Percentiles rank a stretch among this genome's conserved stretches.
Conservation (phyloP, 2,888 invertebrate species). For the Ligdia adustata region DNA sequence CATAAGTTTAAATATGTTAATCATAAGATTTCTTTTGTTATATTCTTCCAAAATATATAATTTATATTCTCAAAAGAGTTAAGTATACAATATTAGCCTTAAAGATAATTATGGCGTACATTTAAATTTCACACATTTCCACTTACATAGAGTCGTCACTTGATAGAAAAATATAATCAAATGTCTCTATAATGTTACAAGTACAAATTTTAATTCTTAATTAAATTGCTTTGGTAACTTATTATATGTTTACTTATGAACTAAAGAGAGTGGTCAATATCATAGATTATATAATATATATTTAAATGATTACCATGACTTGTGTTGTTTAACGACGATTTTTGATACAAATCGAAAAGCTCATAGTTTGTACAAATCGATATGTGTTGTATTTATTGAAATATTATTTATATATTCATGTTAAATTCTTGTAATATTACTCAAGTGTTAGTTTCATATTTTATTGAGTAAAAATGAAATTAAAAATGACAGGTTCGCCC, state of each 20-base stretch:
- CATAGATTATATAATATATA: background rate
- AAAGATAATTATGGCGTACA: conserved; percentile 63
- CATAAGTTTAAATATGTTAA: conserved; percentile 64
- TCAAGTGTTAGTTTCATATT: too few species aligned
- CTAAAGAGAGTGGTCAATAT: conserved; percentile 46
- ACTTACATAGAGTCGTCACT: conserved; percentile 47
- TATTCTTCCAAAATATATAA: conserved; percentile 48
- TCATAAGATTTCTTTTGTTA: conserved; percentile 66
- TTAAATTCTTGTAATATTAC: too few species aligned
- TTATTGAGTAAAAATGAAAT: too few species aligned
- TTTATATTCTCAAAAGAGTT: conserved; percentile 67
- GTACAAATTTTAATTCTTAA: conserved; percentile 58
- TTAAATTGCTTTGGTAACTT: conserved; percentile 82
- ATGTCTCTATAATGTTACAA: conserved; percentile 43
- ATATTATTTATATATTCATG: too few species aligned
- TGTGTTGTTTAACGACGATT: conserved; percentile 7
- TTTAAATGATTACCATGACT: background rate
- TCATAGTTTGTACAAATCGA: conserved; percentile 58
- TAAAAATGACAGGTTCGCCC: too few species aligned
- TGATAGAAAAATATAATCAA: conserved; percentile 75
- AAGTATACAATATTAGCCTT: conserved; percentile 64
- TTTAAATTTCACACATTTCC: conserved; percentile 39
- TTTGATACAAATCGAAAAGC: background rate
- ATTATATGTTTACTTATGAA: conserved; percentile 58
- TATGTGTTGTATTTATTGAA: conserved; percentile 46